phyloP scores from a whole-genome alignment of 1,140 invertebrate species.

The Wiebesia pumilae region DNA sequence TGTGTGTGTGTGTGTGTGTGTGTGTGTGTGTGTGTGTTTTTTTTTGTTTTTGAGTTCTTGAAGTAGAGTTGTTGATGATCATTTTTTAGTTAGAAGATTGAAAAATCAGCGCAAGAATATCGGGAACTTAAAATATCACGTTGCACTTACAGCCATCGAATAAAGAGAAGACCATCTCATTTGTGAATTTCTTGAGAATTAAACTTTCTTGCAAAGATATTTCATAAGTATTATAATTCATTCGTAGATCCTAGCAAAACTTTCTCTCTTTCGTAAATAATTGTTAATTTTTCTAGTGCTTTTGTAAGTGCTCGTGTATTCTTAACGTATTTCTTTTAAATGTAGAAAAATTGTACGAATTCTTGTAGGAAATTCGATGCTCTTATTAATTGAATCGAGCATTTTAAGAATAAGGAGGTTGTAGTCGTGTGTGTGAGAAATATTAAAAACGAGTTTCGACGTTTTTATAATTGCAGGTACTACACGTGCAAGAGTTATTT shows the following conservation, averaged over 20 bases:
- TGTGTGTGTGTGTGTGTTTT: too few species aligned
- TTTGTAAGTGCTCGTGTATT: background rate
- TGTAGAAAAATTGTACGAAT: background rate
- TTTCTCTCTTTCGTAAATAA: slow-evolving; percentile 36
- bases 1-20: too few species aligned
- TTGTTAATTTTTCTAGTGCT: background rate
- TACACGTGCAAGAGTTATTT: background rate
- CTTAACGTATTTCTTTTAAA: background rate
- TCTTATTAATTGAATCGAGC: too few species aligned
- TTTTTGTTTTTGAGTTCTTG: too few species aligned
- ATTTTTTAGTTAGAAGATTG: background rate
- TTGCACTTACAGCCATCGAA: background rate
- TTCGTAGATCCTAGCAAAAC: background rate
- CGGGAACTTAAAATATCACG: background rate
- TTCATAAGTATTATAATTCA: slow-evolving; percentile 37
- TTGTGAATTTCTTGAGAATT: slow-evolving; percentile 8
- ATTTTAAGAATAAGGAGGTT: background rate
- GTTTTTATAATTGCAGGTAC: background rate
- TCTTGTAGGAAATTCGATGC: background rate
- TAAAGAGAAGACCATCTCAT: background rate
- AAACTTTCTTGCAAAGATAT: slow-evolving; percentile 11
- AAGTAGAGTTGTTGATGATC: too few species aligned
- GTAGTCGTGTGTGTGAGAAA: too few species aligned
- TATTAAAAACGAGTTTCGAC: background rate
- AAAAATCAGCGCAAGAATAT: background rate